phyloP scores from a whole-genome alignment of 2,113 vertebrate species.

The Ctenodactylus gundi region DNA sequence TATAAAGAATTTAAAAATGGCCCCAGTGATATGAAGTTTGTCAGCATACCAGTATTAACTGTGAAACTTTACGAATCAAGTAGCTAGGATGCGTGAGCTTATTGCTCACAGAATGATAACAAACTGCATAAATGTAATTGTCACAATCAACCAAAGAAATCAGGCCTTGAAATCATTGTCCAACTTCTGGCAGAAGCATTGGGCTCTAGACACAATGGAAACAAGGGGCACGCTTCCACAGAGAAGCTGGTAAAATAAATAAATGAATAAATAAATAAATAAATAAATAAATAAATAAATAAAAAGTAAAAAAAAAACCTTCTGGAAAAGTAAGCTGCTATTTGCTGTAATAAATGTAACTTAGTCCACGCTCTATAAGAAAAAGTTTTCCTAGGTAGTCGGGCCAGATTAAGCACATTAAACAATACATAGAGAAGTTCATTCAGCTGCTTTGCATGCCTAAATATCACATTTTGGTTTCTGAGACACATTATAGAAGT shows the following conservation, averaged over 20 bases:
- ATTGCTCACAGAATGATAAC: background rate
- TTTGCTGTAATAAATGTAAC: background rate
- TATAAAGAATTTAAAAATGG: background rate
- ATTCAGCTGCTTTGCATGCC: background rate
- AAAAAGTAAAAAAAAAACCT: too few species aligned
- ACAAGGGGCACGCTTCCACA: background rate
- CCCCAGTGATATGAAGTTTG: background rate
- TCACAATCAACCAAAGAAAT: background rate
- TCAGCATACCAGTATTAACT: background rate
- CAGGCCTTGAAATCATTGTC: background rate
- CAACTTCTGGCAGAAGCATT: background rate
- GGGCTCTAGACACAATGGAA: background rate
- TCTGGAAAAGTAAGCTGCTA: background rate
- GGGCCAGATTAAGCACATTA: background rate
- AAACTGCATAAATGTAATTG: background rate
- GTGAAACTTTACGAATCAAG: background rate
- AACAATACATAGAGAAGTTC: background rate
- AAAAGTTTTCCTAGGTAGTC: background rate
- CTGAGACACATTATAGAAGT: background rate
- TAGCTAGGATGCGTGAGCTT: background rate
- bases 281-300: too few species aligned
- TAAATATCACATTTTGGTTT: background rate
- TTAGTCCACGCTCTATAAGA: background rate
- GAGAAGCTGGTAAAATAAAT: background rate
- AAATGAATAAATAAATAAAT: too few species aligned